Percentiles rank a stretch among this genome's conserved stretches.
phyloP scores from a whole-genome alignment of 1,140 invertebrate species.

The Drosophila sp. region DNA sequence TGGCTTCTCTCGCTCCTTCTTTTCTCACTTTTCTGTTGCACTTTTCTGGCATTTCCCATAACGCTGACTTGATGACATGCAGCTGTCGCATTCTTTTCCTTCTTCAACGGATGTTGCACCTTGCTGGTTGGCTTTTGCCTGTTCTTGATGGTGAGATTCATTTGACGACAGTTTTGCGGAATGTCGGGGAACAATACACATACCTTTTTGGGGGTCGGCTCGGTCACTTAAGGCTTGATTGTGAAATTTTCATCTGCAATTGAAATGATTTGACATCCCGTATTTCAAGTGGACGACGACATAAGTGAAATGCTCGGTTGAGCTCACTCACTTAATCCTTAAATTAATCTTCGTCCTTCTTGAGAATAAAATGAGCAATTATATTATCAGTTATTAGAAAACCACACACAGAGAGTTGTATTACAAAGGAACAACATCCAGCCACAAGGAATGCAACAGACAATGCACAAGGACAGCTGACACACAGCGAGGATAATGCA shows the following conservation, averaged over 20 bases:
- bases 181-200: conserved; percentile 14
- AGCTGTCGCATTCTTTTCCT: conserved; percentile 54
- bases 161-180: conserved; percentile 49
- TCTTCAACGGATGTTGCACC: conserved; percentile 44
- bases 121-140: conserved; percentile 32
- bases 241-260: not conserved
- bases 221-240: not conserved
- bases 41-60: conserved; percentile 47
- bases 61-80: conserved; percentile 54
- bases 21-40: conserved; percentile 21
- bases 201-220: not conserved
- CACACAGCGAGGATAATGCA: conserved; percentile 8
- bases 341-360: not conserved
- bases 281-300: not conserved
- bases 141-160: conserved; percentile 37
- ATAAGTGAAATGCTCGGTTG: not conserved
- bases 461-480: conserved; percentile 9
- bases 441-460: conserved; percentile 15
- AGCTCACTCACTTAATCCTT: not conserved
- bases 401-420: conserved; percentile 6
- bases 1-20: not conserved
- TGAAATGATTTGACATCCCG: not conserved
- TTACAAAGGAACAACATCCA: conserved; percentile 12
- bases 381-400: conserved; percentile 10
- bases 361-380: conserved; percentile 10